phyloP scores from a whole-genome alignment of 2,888 invertebrate species.

The Cataglyphis rosenhaueri region DNA sequence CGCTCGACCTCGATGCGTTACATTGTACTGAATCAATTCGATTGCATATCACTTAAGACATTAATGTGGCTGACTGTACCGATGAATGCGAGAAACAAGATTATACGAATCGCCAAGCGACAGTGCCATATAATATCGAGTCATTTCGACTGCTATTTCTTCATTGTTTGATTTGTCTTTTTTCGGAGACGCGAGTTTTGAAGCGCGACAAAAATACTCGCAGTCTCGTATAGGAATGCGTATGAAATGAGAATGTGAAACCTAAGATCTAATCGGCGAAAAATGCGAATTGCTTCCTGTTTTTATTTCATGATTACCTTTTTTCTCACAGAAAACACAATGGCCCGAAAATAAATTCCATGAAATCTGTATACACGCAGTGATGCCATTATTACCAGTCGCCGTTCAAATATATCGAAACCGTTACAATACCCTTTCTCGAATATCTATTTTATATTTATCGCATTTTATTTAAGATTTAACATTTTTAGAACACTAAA shows the following conservation, averaged over 20 bases:
- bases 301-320: constrained; percentile 46
- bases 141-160: constrained; percentile 67
- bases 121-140: constrained; percentile 75
- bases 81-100: constrained; percentile 66
- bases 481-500: neutral
- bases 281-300: constrained; percentile 65
- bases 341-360: constrained; percentile 69
- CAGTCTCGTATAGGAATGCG: constrained; percentile 39
- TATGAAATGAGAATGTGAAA: constrained; percentile 25
- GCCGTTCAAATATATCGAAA: constrained; percentile 51
- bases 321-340: constrained; percentile 51
- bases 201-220: constrained; percentile 44
- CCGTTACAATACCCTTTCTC: constrained; percentile 1
- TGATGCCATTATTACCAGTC: constrained; percentile 67
- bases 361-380: constrained; percentile 63
- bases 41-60: constrained; percentile 57
- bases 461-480: neutral
- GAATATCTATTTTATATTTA: neutral
- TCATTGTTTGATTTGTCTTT: constrained; percentile 64
- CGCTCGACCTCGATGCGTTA: constrained; percentile 27
- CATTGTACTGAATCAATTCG: constrained; percentile 34
- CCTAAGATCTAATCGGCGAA: constrained; percentile 51
- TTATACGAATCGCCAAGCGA: constrained; percentile 75
- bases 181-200: constrained; percentile 35
- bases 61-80: constrained; percentile 69